Conservation (phyloP, 92 coral and sea anemone species). For the Umimayanthus chanpuru region DNA sequence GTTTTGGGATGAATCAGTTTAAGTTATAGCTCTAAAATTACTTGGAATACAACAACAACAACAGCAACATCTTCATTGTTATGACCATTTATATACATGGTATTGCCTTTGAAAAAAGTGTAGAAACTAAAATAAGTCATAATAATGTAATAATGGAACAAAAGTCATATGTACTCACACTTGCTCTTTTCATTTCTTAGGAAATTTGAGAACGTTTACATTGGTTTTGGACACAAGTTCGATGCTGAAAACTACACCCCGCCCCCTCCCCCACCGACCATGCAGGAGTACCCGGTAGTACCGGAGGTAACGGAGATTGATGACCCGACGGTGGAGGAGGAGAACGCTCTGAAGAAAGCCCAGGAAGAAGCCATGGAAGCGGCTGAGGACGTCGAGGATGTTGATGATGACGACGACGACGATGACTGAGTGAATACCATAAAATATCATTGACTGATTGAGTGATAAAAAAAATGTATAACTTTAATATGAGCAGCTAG, state of each 20-base stretch:
- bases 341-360: constrained; percentile 85
- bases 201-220: constrained; percentile 92
- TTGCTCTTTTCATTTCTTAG: constrained; percentile 45
- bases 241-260: constrained; percentile 95
- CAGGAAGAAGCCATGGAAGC: constrained; percentile 95
- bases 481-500: background rate
- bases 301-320: constrained; percentile 95
- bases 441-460: background rate
- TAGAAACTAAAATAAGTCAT: too few species aligned
- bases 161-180: background rate
- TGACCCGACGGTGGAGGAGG: constrained; percentile 99
- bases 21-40: too few species aligned
- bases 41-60: too few species aligned
- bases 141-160: too few species aligned
- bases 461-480: background rate
- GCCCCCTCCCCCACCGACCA: constrained; percentile 92
- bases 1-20: too few species aligned
- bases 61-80: too few species aligned
- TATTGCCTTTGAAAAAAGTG: too few species aligned
- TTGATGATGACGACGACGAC: constrained; percentile 96
- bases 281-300: constrained; percentile 88
- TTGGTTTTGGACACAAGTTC: constrained; percentile 97
- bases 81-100: too few species aligned
- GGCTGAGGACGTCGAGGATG: constrained; percentile 96
- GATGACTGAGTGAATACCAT: constrained; percentile 56